phyloP scores from a whole-genome alignment of 2,888 invertebrate species.

The Harpalus rufipes region DNA sequence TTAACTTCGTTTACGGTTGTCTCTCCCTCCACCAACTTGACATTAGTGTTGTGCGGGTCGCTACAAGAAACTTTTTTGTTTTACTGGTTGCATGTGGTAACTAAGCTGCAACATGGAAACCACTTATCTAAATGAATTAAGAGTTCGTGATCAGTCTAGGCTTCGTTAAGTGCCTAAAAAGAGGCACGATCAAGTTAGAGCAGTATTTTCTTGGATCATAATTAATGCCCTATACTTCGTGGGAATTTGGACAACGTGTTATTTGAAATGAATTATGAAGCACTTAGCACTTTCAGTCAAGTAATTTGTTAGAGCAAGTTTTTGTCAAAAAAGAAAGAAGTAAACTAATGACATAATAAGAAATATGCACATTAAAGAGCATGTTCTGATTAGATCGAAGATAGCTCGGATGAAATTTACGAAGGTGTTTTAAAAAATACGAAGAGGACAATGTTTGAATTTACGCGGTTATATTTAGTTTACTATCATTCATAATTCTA shows the following conservation, averaged over 20 bases:
- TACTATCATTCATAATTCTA: no score
- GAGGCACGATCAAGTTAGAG: background rate
- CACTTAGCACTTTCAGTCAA: conserved; percentile 12
- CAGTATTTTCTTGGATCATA: conserved; percentile 44
- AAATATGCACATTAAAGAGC: background rate
- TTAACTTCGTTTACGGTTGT: no score
- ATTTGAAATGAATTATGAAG: conserved; percentile 34
- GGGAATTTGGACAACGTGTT: conserved; percentile 29
- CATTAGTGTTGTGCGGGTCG: background rate
- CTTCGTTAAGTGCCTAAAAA: conserved; percentile 6
- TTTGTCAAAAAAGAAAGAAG: background rate
- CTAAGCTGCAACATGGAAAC: conserved; percentile 2
- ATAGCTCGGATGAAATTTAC: background rate
- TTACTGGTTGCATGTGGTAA: conserved; percentile 39
- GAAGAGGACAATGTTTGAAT: no score
- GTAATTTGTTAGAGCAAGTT: background rate
- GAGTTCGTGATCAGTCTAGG: conserved; percentile 18
- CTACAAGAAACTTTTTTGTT: conserved; percentile 5
- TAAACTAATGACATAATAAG: background rate
- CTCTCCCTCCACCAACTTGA: conserved; percentile 6
- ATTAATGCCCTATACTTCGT: conserved; percentile 29
- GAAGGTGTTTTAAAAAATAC: no score
- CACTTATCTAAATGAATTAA: conserved; percentile 54
- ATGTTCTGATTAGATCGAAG: background rate
- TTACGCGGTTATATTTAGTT: no score